Evolutionary conservation across 2,113 vertebrate species (phyloP).

Genomic region (Poeciliopsis prolifica): DNA sequence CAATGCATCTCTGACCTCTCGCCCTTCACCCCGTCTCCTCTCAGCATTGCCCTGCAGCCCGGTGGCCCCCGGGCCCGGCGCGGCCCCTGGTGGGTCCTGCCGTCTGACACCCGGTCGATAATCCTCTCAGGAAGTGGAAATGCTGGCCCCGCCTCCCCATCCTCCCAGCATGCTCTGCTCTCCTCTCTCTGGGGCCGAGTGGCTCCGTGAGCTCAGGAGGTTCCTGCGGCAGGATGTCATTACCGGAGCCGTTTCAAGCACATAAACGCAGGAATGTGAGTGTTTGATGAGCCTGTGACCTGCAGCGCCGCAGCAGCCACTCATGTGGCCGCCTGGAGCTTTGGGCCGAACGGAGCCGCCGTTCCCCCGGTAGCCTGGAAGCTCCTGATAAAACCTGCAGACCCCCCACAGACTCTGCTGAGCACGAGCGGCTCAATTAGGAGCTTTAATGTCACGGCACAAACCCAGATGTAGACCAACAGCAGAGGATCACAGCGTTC

Average conservation of each 20-base stretch:
- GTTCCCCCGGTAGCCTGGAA: slow-evolving; percentile 55
- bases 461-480: slow-evolving; percentile 5
- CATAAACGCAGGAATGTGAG: slow-evolving; percentile 25
- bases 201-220: slow-evolving; percentile 4
- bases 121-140: slow-evolving; percentile 81
- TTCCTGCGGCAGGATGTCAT: slow-evolving; percentile 24
- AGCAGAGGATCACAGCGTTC: neutral
- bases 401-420: slow-evolving; percentile 2
- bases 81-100: neutral
- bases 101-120: slow-evolving; percentile 68
- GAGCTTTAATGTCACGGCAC: slow-evolving; percentile 19
- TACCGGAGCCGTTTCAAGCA: slow-evolving; percentile 6
- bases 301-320: slow-evolving; percentile 10
- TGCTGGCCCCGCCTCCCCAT: slow-evolving; percentile 70
- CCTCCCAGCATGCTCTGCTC: slow-evolving; percentile 37
- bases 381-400: slow-evolving; percentile 61
- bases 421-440: slow-evolving; percentile 4
- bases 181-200: slow-evolving; percentile 44
- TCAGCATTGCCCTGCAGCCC: slow-evolving; percentile 21
- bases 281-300: slow-evolving; percentile 11
- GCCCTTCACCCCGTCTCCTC: slow-evolving; percentile 41
- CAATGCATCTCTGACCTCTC: slow-evolving; percentile 28
- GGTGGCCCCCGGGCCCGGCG: no score
- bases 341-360: slow-evolving; percentile 54
- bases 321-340: slow-evolving; percentile 50